Base-by-base conservation (phyloP, 2,888 invertebrate genomes). In the Priocnemis perturbator region DNA sequence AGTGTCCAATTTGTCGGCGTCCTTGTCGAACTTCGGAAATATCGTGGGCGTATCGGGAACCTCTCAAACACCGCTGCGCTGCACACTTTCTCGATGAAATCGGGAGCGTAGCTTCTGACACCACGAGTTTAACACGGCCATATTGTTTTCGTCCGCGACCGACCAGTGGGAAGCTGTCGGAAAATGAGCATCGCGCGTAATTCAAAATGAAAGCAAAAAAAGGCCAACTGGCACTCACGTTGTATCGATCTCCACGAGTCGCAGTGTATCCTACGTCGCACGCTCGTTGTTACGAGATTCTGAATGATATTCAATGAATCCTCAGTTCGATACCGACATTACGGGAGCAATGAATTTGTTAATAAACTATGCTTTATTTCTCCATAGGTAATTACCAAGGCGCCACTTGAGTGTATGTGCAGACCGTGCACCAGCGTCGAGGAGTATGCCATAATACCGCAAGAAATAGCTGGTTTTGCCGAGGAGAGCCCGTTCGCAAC, bases 391-490 rank as follows among this genome's bases (percentile, higher is more conserved):
- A 93, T 94, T n/a, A 97, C 97, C 4, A 96, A 97, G 89, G 97
- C 97, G 15, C 97, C 97, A 0, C 89, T 97, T 62, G 97, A 97
- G 87, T 97, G 97, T 85, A 97, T 97, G 97, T 97, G 97, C 85
- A 93, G 97, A 45, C 97, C 97, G 0, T 97, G 97, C 88, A 96
- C 96, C 0, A 94, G 94, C 15, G 93, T 97, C 5, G 97, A 97
- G 86, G 96, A 97, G 89, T 95, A 94, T 82, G 93, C 96, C 2
- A 94, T 97, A 55, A 92, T 97, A 71, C 97, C 97, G 2, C 97
- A 97, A 90, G 97, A 97, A 91, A 94, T 97, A 52, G 95, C 95
- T 60, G 95, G 95, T 50, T 96, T 95, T 85, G 92, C 94, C 7
- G 95, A 96, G 76, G 96, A 96, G 90, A 94, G 94, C 21, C 94